Conservation (phyloP, 2,797 vertebrate species). For the Chloroceryle amazona region DNA sequence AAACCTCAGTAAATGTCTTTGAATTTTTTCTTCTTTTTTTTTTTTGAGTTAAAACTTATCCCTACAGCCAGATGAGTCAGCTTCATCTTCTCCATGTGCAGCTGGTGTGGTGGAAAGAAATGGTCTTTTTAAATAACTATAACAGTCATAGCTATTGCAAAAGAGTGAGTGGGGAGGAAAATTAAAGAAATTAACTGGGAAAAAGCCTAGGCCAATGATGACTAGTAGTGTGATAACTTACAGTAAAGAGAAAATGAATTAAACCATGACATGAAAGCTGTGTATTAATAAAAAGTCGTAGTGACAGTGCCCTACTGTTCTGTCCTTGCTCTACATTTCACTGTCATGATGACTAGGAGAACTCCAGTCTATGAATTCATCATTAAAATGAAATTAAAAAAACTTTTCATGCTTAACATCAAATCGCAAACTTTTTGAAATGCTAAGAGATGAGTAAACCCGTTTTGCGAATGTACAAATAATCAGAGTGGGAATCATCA, state of each 20-base stretch:
- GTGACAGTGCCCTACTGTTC: background rate
- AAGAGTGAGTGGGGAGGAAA: background rate
- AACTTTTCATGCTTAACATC: background rate
- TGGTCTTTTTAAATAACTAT: background rate
- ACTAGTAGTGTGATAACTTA: background rate
- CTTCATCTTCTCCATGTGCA: background rate
- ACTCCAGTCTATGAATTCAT: background rate
- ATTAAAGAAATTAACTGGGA: background rate
- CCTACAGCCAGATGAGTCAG: background rate
- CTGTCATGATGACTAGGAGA: background rate
- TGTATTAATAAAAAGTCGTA: background rate
- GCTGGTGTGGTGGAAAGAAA: constrained; percentile 26
- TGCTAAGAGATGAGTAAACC: background rate
- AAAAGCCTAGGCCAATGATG: background rate
- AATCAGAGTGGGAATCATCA: background rate
- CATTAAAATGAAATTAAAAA: background rate
- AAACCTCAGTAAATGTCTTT: background rate
- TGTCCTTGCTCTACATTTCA: background rate
- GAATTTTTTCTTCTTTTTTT: background rate
- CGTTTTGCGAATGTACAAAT: background rate
- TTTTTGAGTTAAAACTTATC: constrained; percentile 6
- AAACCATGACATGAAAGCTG: background rate
- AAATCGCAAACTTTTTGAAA: background rate
- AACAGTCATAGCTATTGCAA: background rate
- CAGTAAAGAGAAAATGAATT: background rate